Evolutionary conservation across 2,113 vertebrate genomes (phyloP).

Genomic region (Axis porcinus): DNA sequence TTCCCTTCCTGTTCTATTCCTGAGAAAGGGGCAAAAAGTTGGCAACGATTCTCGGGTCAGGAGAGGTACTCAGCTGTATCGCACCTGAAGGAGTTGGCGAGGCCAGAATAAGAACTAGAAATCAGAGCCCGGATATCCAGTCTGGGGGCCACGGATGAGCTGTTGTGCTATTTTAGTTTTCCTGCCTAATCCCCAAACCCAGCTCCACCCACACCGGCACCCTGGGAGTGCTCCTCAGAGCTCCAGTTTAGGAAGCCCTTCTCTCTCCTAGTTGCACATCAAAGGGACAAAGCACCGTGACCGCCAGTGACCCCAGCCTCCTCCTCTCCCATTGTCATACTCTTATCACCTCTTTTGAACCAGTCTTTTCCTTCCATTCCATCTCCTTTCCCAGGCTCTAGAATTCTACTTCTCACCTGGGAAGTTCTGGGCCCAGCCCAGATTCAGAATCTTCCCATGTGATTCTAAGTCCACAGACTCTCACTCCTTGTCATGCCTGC

Average conservation of each 20-base stretch:
- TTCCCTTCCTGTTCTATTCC: neutral
- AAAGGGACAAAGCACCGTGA: neutral
- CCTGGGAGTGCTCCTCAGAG: neutral
- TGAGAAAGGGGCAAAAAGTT: neutral
- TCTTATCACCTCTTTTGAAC: neutral
- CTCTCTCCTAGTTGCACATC: neutral
- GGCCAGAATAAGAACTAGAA: neutral
- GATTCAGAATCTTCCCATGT: neutral
- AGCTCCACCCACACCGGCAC: neutral
- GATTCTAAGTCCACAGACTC: neutral
- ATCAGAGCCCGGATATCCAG: neutral
- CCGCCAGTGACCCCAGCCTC: neutral
- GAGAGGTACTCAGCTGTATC: neutral
- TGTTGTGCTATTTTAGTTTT: neutral
- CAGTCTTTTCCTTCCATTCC: neutral
- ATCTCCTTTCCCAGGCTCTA: neutral
- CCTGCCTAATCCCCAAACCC: neutral
- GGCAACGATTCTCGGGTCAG: neutral
- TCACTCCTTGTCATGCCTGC: neutral
- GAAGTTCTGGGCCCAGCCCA: neutral
- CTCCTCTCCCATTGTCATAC: neutral
- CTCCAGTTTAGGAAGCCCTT: neutral
- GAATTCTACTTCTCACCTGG: neutral
- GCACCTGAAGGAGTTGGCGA: neutral
- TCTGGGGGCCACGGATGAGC: neutral